Evolutionary conservation across 2,113 vertebrate species (phyloP), one percentile per base, ranked within the genome.

Genomic region (Furnarius figulus): DNA sequence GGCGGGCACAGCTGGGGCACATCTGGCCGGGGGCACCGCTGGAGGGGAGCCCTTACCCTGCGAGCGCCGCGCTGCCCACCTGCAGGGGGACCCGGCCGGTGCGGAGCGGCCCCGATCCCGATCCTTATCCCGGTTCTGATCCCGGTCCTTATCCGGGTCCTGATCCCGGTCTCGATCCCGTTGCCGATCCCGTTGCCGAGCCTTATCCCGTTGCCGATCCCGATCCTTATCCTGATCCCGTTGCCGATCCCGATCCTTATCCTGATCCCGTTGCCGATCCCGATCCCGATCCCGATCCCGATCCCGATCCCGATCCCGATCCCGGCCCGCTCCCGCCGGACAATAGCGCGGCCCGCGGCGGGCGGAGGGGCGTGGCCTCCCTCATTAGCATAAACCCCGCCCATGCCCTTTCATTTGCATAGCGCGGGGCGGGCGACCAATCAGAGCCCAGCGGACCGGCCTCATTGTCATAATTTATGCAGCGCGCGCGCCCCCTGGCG

Each of bases 321-420:
- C 63, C 31, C 28, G 8, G 40, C 52, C n/a, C 82, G 61, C 23
- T 28, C 30, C 61, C 77, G 16, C 44, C 37, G 46, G 96, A 98
- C 97, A 97, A 97, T 96, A 97, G 93, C 92, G 89, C 95, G 93
- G 89, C 89, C 95, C 73, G 87, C 72, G 46, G 52, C 49, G 56
- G 52, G 46, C 52, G n/a, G 46, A 75, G 92, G 96, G 97, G 97
- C 78, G 95, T 65, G 73, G 95, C 53, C 27, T 8, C 0, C 0
- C 1, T 12, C 5, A 89, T 97, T 93, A 65, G 58, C 71, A 62
- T 62, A 73, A n/a, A 25, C 6, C 21, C 46, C 31, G 15, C 85
- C 73, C 46, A 28, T 0, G 0, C 0, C 0, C 1, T 0, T 0
- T 4, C n/a, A 7, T 95, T 81, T 92, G 74, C 93, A 85, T 87